Percentiles rank a stretch among this genome's conserved stretches.
These are phyloP conservation scores for Penaeus japonicus DNA, from an alignment of 1,140 invertebrate genomes.

Conservation along the genomic window DNA sequence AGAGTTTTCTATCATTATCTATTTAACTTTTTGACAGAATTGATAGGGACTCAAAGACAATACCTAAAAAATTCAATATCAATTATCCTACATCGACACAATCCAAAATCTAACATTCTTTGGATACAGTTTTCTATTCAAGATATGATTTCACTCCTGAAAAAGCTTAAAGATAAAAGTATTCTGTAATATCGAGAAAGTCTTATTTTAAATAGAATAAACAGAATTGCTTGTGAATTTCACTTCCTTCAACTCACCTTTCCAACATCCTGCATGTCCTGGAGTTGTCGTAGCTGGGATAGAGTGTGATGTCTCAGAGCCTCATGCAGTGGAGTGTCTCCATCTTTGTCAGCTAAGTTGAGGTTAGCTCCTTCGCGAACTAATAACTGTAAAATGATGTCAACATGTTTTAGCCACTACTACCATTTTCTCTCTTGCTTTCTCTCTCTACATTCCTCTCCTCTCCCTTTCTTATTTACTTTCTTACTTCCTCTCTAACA, in stretches of 20 bases:
- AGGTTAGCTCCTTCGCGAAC: constrained; percentile 92
- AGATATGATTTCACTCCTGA: too few relatives aligned
- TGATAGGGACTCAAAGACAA: neutral
- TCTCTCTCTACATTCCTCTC: too few relatives aligned
- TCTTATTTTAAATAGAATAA: neutral
- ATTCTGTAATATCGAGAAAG: too few relatives aligned
- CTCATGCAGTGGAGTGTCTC: constrained; percentile 94
- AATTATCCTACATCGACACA: neutral
- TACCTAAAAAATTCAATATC: neutral
- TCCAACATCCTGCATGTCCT: constrained; percentile 91
- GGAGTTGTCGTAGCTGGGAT: constrained; percentile 90
- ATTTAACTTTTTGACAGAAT: neutral
- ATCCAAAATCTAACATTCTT: neutral
- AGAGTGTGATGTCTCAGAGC: constrained; percentile 94
- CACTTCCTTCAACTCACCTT: constrained; percentile 68
- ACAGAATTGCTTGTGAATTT: neutral
- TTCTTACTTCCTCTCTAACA: too few relatives aligned
- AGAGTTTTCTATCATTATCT: too few relatives aligned
- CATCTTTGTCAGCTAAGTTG: constrained; percentile 95
- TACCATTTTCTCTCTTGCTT: too few relatives aligned
- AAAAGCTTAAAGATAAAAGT: too few relatives aligned
- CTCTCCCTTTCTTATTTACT: too few relatives aligned
- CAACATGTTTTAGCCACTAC: neutral
- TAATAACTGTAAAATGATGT: constrained; percentile 72
- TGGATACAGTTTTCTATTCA: too few relatives aligned